Base-by-base conservation (phyloP, 2,113 vertebrate genomes). In the Polyodon spathula region DNA sequence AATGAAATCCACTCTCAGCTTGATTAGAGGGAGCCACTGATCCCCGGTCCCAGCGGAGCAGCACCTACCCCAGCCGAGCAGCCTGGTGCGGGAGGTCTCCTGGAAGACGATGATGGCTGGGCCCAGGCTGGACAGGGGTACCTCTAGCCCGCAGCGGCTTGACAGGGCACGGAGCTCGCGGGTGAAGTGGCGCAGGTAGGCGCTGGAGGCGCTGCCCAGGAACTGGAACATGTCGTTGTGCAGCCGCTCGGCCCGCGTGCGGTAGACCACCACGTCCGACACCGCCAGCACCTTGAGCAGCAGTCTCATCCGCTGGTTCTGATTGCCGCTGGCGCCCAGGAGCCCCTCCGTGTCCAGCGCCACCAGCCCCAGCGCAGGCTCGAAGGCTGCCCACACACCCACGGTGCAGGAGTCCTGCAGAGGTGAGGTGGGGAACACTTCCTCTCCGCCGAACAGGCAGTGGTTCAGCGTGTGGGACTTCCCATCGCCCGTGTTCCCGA, bases 181-280 rank as follows among this genome's bases (percentile, higher is more conserved):
- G 48, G 87, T 86, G 71, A 91, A 91, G 74, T 87, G 81, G 64
- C 80, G 84, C 65, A 87, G 72, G 63, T 90, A 91, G 56, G 89
- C 89, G 14, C 71, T 79, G 0, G 89, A 91, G 9, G 88, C 89
- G 1, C 80, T 84, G 63, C 89, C 87, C 42, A 91, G 78, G 72
- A 91, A 91, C 60, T 87, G 76, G 71, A 89, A 91, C 84, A 91
- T 86, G 74, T 91, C 86, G 8, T 88, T 89, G 78, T 89, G 88
- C 50, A 91, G 81, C 39, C 89, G 78, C 76, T 91, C 87, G 0
- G 89, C 89, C 16, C 89, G 79, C 0, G 88, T 91, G 54, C 87
- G 86, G 70, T 90, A 91, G 27, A 91, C 51, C 0, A 80, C 87
- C 6, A 90, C 68, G 50, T 91, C 89, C 0, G 89, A 91, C 64